Conservation (phyloP, 2,113 vertebrate species). For the human region GRCh38 chr2:99514001-99514500, state of each 20-base stretch:
- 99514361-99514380: not conserved
- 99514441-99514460: not conserved
- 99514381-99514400: not conserved
- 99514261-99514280: slow-evolving; percentile 19
- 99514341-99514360: not conserved
- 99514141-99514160: not conserved
- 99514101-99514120: not conserved
- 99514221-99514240: not conserved
- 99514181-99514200: not conserved
- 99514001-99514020: not conserved
- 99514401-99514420: not conserved
- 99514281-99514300: not conserved
- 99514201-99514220: not conserved
- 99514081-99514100: slow-evolving; percentile 10
- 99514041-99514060: slow-evolving; percentile 19
- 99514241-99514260: not conserved
- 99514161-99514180: slow-evolving; percentile 20
- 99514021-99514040: not conserved
- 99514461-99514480: not conserved
- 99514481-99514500: not conserved
- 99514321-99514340: not conserved
- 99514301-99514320: not conserved
- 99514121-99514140: not conserved
- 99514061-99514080: slow-evolving; percentile 14
- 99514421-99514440: not conserved